Evolutionary conservation across 2,888 invertebrate species (phyloP).

Genomic region (Cremastinae sp.): DNA sequence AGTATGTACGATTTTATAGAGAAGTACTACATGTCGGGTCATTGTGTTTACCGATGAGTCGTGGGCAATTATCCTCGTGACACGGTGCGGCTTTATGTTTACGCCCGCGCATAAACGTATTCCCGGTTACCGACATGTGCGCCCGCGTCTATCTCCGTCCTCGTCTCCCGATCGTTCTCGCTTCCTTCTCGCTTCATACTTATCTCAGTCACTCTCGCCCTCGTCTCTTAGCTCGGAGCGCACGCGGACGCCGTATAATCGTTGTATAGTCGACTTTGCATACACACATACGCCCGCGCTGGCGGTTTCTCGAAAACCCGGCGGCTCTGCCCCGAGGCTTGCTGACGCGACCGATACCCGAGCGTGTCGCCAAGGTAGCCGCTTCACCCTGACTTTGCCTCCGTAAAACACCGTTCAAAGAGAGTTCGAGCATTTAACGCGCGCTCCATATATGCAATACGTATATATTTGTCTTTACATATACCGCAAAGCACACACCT

Average conservation of each 20-base stretch:
- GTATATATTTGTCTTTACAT: not conserved
- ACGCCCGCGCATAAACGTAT: conserved; percentile 55
- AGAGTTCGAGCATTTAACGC: conserved; percentile 48
- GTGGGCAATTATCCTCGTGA: conserved; percentile 36
- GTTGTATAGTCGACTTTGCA: conserved; percentile 38
- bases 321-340: conserved; percentile 24
- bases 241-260: conserved; percentile 51
- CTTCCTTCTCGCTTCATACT: conserved; percentile 29
- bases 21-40: not conserved
- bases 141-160: conserved; percentile 15
- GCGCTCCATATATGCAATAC: not conserved
- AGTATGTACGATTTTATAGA: not conserved
- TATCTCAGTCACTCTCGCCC: conserved; percentile 47
- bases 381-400: conserved; percentile 63
- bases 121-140: conserved; percentile 26
- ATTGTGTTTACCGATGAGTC: conserved; percentile 23
- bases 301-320: not conserved
- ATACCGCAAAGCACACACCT: no score
- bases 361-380: conserved; percentile 57
- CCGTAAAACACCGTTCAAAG: conserved; percentile 52
- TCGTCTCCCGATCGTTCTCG: conserved; percentile 22
- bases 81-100: conserved; percentile 37
- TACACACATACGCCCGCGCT: conserved; percentile 18
- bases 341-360: conserved; percentile 21
- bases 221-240: conserved; percentile 33